A percentile compares a stretch with the other conserved stretches of the same genome.
Conservation (phyloP, 2,113 vertebrate species). For the Pachypanchax playfairii region DNA sequence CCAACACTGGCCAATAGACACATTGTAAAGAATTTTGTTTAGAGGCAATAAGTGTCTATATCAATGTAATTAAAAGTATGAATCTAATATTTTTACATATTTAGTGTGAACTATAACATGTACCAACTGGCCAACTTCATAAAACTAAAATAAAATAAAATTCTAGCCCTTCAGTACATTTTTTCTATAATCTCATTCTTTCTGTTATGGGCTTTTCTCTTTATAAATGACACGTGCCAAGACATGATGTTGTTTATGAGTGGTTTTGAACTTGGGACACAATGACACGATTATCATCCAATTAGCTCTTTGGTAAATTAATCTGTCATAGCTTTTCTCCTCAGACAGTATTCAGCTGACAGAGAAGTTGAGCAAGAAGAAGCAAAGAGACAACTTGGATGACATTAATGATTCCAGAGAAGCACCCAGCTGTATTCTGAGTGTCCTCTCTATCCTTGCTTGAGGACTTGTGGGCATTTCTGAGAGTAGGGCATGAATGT, state of each 20-base stretch:
- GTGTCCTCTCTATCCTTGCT: conserved; percentile 65
- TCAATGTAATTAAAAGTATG: no score
- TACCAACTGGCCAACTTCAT: no score
- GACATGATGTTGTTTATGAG: conserved; percentile 31
- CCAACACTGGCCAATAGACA: no score
- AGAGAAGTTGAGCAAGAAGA: conserved; percentile 45
- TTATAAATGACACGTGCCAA: not conserved
- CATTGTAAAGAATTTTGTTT: no score
- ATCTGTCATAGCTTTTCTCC: conserved; percentile 60
- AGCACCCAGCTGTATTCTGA: conserved; percentile 62
- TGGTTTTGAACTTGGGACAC: conserved; percentile 33
- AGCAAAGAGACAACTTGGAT: conserved; percentile 57
- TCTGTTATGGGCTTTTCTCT: not conserved
- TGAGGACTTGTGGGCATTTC: conserved; percentile 48
- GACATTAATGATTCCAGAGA: conserved; percentile 56
- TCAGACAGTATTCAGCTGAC: conserved; percentile 44
- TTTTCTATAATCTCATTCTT: not conserved
- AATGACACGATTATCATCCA: conserved; percentile 44
- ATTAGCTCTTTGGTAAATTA: conserved; percentile 64
- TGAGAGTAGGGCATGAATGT: conserved; percentile 32
- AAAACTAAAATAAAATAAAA: no score
- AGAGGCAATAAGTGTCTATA: no score
- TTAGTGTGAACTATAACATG: no score
- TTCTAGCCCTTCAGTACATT: no score
- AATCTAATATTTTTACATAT: no score